Evolutionary conservation across 2,888 invertebrate genomes (phyloP).

Genomic region (Geophilus truncorum): DNA sequence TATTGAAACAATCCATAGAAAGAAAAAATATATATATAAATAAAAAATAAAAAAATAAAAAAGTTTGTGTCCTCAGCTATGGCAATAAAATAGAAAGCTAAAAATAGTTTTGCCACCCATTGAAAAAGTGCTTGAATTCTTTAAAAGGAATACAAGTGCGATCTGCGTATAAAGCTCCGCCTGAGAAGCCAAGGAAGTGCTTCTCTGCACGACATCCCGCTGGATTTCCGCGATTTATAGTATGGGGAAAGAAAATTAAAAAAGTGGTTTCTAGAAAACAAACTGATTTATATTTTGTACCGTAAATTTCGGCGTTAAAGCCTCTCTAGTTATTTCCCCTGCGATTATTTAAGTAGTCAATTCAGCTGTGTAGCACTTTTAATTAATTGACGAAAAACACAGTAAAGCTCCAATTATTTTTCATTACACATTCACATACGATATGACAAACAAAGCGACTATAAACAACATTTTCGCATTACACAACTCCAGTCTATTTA

Average conservation of each 20-base stretch:
- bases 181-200: constrained; percentile 7
- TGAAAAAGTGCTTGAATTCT: not conserved
- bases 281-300: constrained; percentile 4
- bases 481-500: not conserved
- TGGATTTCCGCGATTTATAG: constrained; percentile 23
- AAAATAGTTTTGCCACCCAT: not conserved
- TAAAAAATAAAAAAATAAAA: not conserved
- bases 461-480: too few relatives aligned
- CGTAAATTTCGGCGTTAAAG: not conserved
- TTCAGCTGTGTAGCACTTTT: not conserved
- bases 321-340: not conserved
- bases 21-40: too few relatives aligned
- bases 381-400: not conserved
- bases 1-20: not conserved
- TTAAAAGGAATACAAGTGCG: constrained; percentile 11
- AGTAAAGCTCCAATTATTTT: not conserved
- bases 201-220: constrained; percentile 12
- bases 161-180: constrained; percentile 25
- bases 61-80: not conserved
- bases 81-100: constrained; percentile 1
- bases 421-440: not conserved
- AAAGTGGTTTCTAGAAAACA: not conserved
- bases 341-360: not conserved
- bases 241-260: not conserved
- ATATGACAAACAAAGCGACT: too few relatives aligned